Evolutionary conservation across 2,797 vertebrate genomes (phyloP), one percentile per base, ranked within the genome.

Genomic region (Ambastaia sidthimunki): DNA sequence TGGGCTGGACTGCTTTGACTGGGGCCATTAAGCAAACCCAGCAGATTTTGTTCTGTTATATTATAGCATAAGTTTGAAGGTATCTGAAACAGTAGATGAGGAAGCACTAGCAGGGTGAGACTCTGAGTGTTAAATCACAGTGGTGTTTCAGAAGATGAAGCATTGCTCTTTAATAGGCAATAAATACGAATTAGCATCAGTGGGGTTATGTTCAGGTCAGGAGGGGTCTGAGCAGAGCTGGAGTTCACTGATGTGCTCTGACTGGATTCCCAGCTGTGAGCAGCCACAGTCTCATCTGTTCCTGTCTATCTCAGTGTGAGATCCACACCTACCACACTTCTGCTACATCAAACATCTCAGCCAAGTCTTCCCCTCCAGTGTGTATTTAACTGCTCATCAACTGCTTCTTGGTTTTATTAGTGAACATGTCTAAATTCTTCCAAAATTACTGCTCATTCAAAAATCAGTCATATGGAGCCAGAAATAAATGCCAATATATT

Each of bases 181-280:
- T 93, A 93, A 93, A 93, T 92, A 91, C 88, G 90, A 86, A 89
- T 93, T 92, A 93, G 89, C 90, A 89, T 91, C 91, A 92, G 88
- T 89, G 89, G 90, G 92, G 92, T 93, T 92, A 90, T 71, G 86
- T 86, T 76, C 82, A 79, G 90, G 92, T 91, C 91, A 90, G 82
- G 37, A 85, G 83, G 79, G 82, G 81, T 82, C 84, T 55, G 52
- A 77, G 80, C 59, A 23, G 75, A 71, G 74, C 73, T 79, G 47
- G 71, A 84, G 80, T 83, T 82, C 82, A 83, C 25, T 44, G 41
- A 80, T 74, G 80, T 82, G 79, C 82, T 52, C 60, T 87, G 85
- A 89, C 88, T 86, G 80, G 74, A 87, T 88, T 87, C 71, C 85
- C 90, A 85, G 80, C 71, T 13, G 54, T 87, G 89, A 89, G 85